A percentile compares a stretch with the other conserved stretches of the same genome.
phyloP scores from a whole-genome alignment of 2,113 vertebrate species.

The Pterophyllum scalare region DNA sequence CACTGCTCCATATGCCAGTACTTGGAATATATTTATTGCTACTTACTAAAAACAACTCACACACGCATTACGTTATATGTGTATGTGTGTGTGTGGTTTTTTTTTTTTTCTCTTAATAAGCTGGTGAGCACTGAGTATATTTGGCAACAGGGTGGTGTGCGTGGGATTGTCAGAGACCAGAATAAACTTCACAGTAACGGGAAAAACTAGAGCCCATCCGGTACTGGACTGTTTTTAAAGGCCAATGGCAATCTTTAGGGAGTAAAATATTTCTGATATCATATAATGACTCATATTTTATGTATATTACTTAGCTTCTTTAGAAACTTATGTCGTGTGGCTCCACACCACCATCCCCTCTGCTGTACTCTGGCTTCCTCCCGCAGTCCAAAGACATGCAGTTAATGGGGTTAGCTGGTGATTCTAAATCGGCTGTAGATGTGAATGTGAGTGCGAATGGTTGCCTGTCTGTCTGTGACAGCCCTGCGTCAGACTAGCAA shows the following conservation, averaged over 20 bases:
- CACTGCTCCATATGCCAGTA: background rate
- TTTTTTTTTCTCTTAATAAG: background rate
- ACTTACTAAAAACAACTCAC: background rate
- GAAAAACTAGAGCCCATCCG: background rate
- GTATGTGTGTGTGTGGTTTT: too few relatives aligned
- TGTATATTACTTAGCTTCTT: background rate
- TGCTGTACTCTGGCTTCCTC: too few relatives aligned
- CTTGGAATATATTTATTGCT: background rate
- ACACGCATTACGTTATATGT: background rate
- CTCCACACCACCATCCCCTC: too few relatives aligned
- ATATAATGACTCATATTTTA: background rate
- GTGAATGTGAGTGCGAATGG: too few relatives aligned
- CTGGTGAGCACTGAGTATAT: background rate
- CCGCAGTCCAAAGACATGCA: too few relatives aligned
- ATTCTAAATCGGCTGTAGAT: too few relatives aligned
- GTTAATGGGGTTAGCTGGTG: too few relatives aligned
- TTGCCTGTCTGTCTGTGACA: too few relatives aligned
- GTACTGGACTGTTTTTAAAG: too few relatives aligned
- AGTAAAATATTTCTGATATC: background rate
- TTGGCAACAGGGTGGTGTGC: background rate
- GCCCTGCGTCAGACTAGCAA: too few relatives aligned
- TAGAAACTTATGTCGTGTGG: too few relatives aligned
- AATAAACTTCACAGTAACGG: background rate
- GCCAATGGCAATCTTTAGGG: background rate
- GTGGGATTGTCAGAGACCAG: background rate